A percentile compares a stretch with the other conserved stretches of the same genome.
phyloP scores from a whole-genome alignment of 2,797 vertebrate species.

The Notoglanidium macrostoma region DNA sequence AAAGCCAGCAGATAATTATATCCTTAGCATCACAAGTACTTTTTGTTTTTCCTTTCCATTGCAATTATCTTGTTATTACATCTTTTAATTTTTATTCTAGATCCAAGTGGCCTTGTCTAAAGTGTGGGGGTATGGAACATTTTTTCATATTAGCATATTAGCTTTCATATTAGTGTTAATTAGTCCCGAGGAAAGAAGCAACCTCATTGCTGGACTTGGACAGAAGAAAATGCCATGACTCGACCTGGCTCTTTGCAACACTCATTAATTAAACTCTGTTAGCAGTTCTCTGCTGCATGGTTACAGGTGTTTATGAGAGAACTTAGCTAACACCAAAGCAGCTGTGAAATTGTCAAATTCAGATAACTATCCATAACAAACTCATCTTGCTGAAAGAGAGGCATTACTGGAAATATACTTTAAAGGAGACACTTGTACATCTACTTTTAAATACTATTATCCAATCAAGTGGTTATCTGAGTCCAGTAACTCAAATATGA shows the following conservation, averaged over 20 bases:
- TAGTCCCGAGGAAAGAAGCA: conserved; percentile 27
- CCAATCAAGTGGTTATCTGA: not conserved
- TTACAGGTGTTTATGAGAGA: conserved; percentile 28
- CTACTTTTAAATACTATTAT: not conserved
- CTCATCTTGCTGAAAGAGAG: not conserved
- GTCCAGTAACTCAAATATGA: not conserved
- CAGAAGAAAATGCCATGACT: conserved; percentile 45
- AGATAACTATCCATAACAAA: conserved; percentile 6
- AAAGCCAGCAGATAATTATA: not conserved
- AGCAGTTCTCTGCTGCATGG: conserved; percentile 25
- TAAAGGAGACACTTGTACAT: not conserved
- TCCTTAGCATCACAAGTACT: not conserved
- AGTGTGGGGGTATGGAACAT: not conserved
- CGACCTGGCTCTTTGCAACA: conserved; percentile 31
- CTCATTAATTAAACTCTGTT: conserved; percentile 50
- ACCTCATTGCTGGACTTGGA: conserved; percentile 32
- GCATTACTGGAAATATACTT: not conserved
- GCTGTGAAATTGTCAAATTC: conserved; percentile 38
- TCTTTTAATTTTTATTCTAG: not conserved
- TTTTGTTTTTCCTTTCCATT: not conserved
- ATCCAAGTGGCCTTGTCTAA: not conserved
- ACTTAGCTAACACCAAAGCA: conserved; percentile 8
- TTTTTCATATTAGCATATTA: not conserved
- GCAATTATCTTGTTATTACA: not conserved
- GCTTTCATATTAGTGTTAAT: conserved; percentile 31